Evolutionary conservation across 1,140 invertebrate genomes (phyloP).

Genomic region (Aethina tumida): DNA sequence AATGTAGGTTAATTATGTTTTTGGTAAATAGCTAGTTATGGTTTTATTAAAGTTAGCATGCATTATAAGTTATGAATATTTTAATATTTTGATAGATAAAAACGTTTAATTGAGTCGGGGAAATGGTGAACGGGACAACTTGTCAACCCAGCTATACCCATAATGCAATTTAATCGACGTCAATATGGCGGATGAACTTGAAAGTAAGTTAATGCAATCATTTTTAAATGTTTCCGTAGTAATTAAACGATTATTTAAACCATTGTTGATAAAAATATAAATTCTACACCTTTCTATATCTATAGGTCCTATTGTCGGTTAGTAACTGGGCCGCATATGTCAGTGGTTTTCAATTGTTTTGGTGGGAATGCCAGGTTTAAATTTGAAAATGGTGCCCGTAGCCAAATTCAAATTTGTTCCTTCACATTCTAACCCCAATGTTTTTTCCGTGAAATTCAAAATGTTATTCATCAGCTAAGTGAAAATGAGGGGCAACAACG

Average conservation of each 20-base stretch:
- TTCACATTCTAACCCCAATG: conserved; percentile 27
- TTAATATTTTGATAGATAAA: too few species aligned
- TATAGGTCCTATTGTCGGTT: conserved; percentile 3
- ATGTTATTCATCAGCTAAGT: not conserved
- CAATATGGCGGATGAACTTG: conserved; percentile 66
- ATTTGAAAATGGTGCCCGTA: conserved; percentile 32
- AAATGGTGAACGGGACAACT: too few species aligned
- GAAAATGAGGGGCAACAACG: conserved; percentile 1
- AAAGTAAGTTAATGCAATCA: conserved; percentile 52
- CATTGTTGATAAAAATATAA: conserved; percentile 1
- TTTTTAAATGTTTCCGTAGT: conserved; percentile 2
- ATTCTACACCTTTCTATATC: conserved; percentile 1
- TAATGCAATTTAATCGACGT: conserved; percentile 16
- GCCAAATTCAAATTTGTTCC: conserved; percentile 31
- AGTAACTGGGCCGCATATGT: not conserved
- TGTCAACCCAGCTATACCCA: too few species aligned
- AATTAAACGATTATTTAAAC: not conserved
- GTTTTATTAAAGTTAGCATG: too few species aligned
- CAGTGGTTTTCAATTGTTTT: conserved; percentile 12
- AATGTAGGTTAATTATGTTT: too few species aligned
- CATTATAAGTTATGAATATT: too few species aligned
- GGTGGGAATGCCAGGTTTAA: conserved; percentile 26
- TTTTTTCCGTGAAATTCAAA: conserved; percentile 1
- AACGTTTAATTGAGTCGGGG: too few species aligned
- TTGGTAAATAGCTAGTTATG: too few species aligned